phyloP scores from a whole-genome alignment of 1,140 invertebrate genomes.

The Tetragonula clypearis region DNA sequence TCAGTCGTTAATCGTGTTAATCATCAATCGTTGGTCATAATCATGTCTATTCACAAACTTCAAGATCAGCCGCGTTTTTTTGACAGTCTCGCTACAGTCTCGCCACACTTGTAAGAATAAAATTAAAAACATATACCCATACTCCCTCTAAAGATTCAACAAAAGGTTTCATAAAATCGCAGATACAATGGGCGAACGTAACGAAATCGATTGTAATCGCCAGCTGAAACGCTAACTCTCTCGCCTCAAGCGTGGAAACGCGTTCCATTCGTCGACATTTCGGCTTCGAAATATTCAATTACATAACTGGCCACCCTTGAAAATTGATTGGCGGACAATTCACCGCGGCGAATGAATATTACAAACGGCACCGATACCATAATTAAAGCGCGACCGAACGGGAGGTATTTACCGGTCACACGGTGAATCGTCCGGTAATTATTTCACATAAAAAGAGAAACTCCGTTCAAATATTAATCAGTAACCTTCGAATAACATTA shows the following conservation, averaged over 20 bases:
- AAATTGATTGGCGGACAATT: constrained; percentile 42
- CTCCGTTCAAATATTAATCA: background rate
- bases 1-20: too few relatives aligned
- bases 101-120: too few relatives aligned
- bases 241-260: background rate
- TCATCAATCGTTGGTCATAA: too few relatives aligned
- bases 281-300: constrained; percentile 35
- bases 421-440: background rate
- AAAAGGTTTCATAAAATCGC: background rate
- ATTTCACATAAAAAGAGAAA: background rate
- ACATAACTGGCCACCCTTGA: constrained; percentile 28
- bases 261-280: background rate
- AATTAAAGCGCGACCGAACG: constrained; percentile 16
- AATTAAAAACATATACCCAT: too few relatives aligned
- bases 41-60: too few relatives aligned
- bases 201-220: constrained; percentile 10
- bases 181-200: background rate
- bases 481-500: background rate
- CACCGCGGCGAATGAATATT: constrained; percentile 23
- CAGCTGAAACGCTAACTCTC: background rate
- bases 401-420: background rate
- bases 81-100: too few relatives aligned
- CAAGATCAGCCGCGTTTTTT: too few relatives aligned
- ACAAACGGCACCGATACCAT: background rate
- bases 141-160: too few relatives aligned